Base-by-base conservation (phyloP, 2,113 vertebrate genomes). In the Etia nguti region DNA sequence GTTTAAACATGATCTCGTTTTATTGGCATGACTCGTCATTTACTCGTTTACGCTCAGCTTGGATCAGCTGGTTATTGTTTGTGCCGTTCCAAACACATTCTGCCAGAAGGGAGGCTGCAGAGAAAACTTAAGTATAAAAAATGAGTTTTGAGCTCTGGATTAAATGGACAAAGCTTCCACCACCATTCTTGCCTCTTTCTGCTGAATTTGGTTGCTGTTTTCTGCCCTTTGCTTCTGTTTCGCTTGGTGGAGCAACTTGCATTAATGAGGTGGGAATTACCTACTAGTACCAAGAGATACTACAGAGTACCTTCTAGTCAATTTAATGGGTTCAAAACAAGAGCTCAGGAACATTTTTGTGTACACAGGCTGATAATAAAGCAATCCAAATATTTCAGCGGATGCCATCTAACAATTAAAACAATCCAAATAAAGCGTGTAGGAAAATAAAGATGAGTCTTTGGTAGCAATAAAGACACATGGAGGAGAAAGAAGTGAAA, bases 181-280 rank as follows among this genome's bases (percentile, higher is more conserved):
- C 43, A 31, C 43, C 16, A 20, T 77, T 77, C 43, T 20, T 75
- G 24, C 24, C 10, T 50, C 70, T 31, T 12, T 50, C 24, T 77
- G 24, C 16, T 29, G 70, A 77, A 18, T 77, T 77, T 50, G 10
- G 70, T 77, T 75, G 24, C 24, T 11, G 70, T 50, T 75, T 75
- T 10, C 38, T 48, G 41, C 41, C 41, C 41, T 73, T 73, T 73
- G 41, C 68, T 26, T 75, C 43, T 29, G 24, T 29, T 48, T 50
- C 3, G 2, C 70, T 75, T 75, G 10, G 43, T 20, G 24, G 43
- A 50, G 24, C 43, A 75, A 31, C 43, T 48, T 75, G 24, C 70
- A 50, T 75, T 75, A 75, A 50, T 75, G 43, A 31, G 70, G 43
- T 75, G 70, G 16, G 10, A 48, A 77, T 77, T 34, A 77, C 46